Evolutionary conservation across 1,140 invertebrate species (phyloP).

Genomic region (Theocolax elegans): DNA sequence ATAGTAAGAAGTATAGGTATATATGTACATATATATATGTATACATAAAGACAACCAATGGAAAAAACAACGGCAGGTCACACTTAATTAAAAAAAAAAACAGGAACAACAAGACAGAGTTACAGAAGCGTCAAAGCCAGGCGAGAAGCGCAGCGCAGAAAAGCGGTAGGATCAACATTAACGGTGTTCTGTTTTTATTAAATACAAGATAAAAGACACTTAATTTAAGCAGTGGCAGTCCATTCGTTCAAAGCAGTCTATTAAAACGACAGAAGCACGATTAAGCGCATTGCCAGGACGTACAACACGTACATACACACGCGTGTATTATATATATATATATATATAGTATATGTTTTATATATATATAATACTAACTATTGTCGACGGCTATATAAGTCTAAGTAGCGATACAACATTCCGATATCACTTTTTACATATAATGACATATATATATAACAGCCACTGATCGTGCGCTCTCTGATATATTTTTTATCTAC

Average conservation of each 20-base stretch:
- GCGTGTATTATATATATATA: too few species aligned
- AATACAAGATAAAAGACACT: not conserved
- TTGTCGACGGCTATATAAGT: not conserved
- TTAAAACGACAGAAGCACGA: not conserved
- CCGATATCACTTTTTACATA: conserved; percentile 21
- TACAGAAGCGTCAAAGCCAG: conserved; percentile 32
- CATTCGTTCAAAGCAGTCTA: conserved; percentile 14
- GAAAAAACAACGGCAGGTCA: conserved; percentile 27
- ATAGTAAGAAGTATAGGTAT: not conserved
- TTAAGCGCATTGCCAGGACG: conserved; percentile 17
- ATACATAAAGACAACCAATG: conserved; percentile 8
- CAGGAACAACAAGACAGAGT: conserved; percentile 6
- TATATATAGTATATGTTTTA: too few species aligned
- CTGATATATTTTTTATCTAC: conserved; percentile 1
- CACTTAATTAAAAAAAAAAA: conserved; percentile 13
- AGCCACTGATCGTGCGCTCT: conserved; percentile 14
- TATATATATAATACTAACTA: not conserved
- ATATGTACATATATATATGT: not conserved
- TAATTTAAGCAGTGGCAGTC: conserved; percentile 15
- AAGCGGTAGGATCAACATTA: conserved; percentile 15
- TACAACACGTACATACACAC: not conserved
- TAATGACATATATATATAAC: conserved; percentile 2
- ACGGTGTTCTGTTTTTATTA: not conserved
- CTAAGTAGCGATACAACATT: conserved; percentile 24
- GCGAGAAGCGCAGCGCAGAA: conserved; percentile 22